Evolutionary conservation across 2,113 vertebrate genomes (phyloP).

Genomic region (Pampusana beccarii): DNA sequence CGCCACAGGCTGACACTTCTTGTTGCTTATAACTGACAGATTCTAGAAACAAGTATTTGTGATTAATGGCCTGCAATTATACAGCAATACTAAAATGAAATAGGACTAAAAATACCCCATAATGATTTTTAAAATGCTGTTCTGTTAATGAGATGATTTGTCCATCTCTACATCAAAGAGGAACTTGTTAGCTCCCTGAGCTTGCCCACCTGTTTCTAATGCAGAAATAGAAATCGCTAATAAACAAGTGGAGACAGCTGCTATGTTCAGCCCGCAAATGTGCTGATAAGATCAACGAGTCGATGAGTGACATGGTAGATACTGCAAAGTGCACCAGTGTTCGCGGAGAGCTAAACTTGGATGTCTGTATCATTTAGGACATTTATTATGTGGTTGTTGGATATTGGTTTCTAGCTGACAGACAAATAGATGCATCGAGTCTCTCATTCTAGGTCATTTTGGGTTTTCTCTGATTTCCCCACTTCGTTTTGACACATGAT

Average conservation of each 20-base stretch:
- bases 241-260: conserved; percentile 33
- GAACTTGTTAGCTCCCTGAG: conserved; percentile 48
- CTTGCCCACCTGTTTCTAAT: conserved; percentile 51
- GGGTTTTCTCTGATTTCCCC: neutral
- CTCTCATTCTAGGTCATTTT: neutral
- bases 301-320: neutral
- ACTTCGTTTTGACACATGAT: neutral
- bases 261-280: conserved; percentile 39
- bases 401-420: neutral
- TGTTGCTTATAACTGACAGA: neutral
- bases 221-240: conserved; percentile 62
- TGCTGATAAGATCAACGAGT: conserved; percentile 52
- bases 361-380: neutral
- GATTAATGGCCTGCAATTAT: conserved; percentile 29
- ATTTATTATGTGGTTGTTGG: neutral
- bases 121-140: conserved; percentile 34
- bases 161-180: conserved; percentile 53
- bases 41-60: conserved; percentile 22
- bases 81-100: conserved; percentile 4
- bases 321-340: neutral
- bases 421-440: neutral
- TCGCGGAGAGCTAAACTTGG: neutral
- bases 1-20: neutral
- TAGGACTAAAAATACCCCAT: conserved; percentile 26
- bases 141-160: conserved; percentile 48